Evolutionary conservation across 2,797 vertebrate genomes (phyloP).

Genomic region (Petrocephalus schoutedeni): DNA sequence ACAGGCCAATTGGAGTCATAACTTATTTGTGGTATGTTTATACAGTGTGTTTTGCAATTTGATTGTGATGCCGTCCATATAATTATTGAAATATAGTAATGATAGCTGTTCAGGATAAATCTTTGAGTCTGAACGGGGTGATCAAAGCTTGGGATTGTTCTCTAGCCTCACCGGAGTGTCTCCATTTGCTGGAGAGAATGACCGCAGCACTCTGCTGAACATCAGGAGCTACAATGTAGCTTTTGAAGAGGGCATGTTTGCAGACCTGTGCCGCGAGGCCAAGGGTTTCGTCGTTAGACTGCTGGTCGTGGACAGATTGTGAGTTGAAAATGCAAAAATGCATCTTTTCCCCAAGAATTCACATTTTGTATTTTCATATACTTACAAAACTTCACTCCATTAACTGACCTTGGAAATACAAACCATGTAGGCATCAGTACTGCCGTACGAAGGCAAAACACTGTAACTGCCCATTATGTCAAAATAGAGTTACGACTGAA

Average conservation of each 20-base stretch:
- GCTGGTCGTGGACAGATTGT: slow-evolving; percentile 87
- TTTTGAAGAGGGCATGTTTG: slow-evolving; percentile 90
- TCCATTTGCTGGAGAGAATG: slow-evolving; percentile 91
- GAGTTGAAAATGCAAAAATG: slow-evolving; percentile 55
- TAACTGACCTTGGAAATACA: background rate
- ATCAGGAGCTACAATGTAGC: slow-evolving; percentile 94
- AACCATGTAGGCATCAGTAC: background rate
- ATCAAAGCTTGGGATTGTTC: slow-evolving; percentile 18
- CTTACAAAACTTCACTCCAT: background rate
- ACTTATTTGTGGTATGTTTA: slow-evolving; percentile 84
- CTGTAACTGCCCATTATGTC: background rate
- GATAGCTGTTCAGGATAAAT: background rate
- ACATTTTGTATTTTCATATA: background rate
- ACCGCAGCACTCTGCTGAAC: slow-evolving; percentile 84
- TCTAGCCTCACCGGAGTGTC: slow-evolving; percentile 88
- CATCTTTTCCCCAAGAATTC: background rate
- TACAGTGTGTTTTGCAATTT: background rate
- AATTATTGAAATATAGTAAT: background rate
- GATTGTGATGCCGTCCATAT: background rate
- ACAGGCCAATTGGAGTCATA: slow-evolving; percentile 86
- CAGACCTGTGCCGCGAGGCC: slow-evolving; percentile 83
- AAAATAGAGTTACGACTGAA: background rate
- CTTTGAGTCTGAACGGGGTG: background rate
- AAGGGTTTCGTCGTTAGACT: slow-evolving; percentile 94
- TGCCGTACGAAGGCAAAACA: background rate